Percentiles rank a stretch among this genome's conserved stretches.
Conservation (phyloP, 2,888 invertebrate genomes). For the Chloromyia formosa region DNA sequence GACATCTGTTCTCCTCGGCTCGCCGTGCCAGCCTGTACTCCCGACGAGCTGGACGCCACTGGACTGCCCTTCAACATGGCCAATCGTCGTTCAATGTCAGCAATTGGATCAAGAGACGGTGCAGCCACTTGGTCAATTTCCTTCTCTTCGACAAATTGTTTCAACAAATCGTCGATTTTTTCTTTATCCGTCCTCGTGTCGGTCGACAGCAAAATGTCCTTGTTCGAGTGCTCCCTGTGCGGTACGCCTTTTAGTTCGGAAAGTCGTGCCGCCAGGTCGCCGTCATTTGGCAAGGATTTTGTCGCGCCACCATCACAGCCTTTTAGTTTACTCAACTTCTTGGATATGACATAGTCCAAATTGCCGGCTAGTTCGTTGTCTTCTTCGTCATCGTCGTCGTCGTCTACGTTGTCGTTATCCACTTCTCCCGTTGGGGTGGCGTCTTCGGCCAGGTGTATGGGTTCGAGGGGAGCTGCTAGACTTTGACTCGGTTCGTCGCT, state of each 20-base stretch:
- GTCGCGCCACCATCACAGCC: conserved; percentile 63
- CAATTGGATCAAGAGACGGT: conserved; percentile 64
- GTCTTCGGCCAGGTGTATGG: conserved; percentile 49
- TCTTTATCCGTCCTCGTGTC: conserved; percentile 75
- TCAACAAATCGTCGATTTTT: conserved; percentile 75
- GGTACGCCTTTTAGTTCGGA: conserved; percentile 72
- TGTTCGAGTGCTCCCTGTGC: conserved; percentile 58
- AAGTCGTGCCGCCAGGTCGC: conserved; percentile 72
- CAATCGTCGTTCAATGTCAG: conserved; percentile 67
- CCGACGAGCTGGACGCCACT: not conserved
- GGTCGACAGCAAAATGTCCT: conserved; percentile 62
- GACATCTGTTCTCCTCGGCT: conserved; percentile 53
- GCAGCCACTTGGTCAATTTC: conserved; percentile 67
- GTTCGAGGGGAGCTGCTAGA: conserved; percentile 57
- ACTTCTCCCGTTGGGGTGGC: conserved; percentile 30
- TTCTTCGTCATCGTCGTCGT: conserved; percentile 51
- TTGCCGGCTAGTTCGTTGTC: conserved; percentile 55
- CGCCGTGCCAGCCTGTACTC: conserved; percentile 5
- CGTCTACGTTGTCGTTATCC: conserved; percentile 49
- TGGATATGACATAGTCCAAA: conserved; percentile 69
- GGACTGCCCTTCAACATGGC: conserved; percentile 65
- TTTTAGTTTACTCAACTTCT: conserved; percentile 75
- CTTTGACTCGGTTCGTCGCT: conserved; percentile 55
- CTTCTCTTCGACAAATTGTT: conserved; percentile 67
- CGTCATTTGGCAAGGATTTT: conserved; percentile 66